These are phyloP conservation scores for Taenaris catops DNA, from an alignment of 2,888 invertebrate genomes.

Conservation along the genomic window DNA sequence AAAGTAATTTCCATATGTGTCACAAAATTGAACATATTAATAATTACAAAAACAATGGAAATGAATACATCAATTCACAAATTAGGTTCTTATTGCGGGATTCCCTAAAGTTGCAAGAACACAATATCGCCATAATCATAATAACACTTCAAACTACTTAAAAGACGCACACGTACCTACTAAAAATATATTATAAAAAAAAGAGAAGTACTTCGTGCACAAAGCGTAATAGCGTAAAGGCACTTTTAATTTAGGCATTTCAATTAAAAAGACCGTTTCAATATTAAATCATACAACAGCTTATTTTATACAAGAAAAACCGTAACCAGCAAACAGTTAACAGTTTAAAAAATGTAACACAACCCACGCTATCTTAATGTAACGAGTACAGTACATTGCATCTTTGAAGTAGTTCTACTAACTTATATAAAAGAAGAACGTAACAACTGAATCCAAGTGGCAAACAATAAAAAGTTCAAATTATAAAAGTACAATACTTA, in stretches of 20 bases:
- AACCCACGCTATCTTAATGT: neutral
- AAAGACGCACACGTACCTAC: slow-evolving; percentile 19
- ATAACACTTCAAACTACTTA: too few species aligned
- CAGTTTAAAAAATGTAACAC: neutral
- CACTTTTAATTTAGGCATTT: slow-evolving; percentile 56
- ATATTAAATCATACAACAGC: neutral
- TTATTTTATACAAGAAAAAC: too few species aligned
- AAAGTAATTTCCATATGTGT: slow-evolving; percentile 68
- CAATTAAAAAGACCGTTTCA: slow-evolving; percentile 13
- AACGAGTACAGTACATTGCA: neutral
- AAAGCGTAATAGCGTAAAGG: slow-evolving; percentile 54
- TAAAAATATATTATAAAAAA: slow-evolving; percentile 14
- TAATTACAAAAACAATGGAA: slow-evolving; percentile 48
- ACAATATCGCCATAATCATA: too few species aligned
- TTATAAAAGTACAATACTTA: slow-evolving; percentile 65
- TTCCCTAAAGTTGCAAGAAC: slow-evolving; percentile 44
- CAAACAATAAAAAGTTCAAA: slow-evolving; percentile 45
- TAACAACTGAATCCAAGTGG: slow-evolving; percentile 28
- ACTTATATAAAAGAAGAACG: slow-evolving; percentile 9
- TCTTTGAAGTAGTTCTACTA: slow-evolving; percentile 21
- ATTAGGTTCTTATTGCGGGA: slow-evolving; percentile 48
- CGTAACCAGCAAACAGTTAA: neutral
- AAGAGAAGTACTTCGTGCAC: slow-evolving; percentile 32
- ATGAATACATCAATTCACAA: slow-evolving; percentile 42
- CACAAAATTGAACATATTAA: slow-evolving; percentile 60